Evolutionary conservation across 2,888 invertebrate genomes (phyloP), one percentile per base, ranked within the genome.

Genomic region (Pseudococcus longispinus): DNA sequence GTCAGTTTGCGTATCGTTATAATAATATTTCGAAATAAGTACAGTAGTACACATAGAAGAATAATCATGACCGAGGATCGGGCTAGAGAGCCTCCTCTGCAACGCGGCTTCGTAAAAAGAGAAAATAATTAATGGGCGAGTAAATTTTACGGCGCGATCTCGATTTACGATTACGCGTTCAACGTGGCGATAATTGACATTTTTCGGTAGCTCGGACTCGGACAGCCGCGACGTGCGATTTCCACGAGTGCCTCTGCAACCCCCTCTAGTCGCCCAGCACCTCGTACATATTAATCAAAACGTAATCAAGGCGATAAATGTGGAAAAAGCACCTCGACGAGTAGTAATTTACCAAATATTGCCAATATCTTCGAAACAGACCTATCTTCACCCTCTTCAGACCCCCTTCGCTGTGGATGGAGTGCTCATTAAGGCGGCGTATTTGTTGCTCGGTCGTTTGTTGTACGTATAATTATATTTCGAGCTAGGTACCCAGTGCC

Each of bases 251-350:
- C 1, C 2, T 11, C 9, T 9, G 20, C n/a, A n/a, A n/a, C n/a
- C 23, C 60, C 23, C 23, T 60, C 23, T 2, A 9, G 23, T 60
- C 0, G 23, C 9, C 0, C 51, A 5, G 51, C 44, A 46, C 44
- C 60, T 70, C 11, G 70, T 29, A 74, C 74, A 32, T 74, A 74
- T 74, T 74, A 74, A 74, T 74, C 74, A 74, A 74, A 74, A 74
- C 32, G 74, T 32, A 74, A 74, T 74, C 74, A 74, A 74, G 32
- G 9, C 23, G 74, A 74, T 74, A 74, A 74, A 74, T 32, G 23
- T 23, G 15, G n/a, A 60, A 60, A n/a, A 60, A 60, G 23, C 20
- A 23, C 23, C 23, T 60, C 23, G 60, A 60, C 23, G 60, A 6
- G 20, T 37, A 37, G 60, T 23, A 23, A 60, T 60, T 60, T 60